phyloP scores from a whole-genome alignment of 2,113 vertebrate genomes.

The Cercocebus atys region DNA sequence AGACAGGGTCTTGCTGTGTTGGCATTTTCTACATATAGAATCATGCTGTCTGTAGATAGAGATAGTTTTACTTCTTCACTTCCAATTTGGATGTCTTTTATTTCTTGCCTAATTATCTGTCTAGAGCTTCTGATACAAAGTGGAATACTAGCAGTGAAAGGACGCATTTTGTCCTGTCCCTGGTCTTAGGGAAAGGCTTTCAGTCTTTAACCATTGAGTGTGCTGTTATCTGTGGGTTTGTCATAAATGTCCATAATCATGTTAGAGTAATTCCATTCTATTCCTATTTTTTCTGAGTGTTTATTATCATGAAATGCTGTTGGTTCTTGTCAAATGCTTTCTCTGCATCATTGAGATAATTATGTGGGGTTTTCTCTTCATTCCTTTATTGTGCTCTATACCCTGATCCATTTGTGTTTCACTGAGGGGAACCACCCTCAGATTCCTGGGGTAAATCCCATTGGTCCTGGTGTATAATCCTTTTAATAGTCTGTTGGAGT shows the following conservation, averaged over 20 bases:
- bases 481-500: not conserved
- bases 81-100: not conserved
- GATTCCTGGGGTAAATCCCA: not conserved
- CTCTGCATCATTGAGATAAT: not conserved
- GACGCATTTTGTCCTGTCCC: not conserved
- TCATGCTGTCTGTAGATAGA: not conserved
- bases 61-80: not conserved
- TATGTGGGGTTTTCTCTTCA: not conserved
- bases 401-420: not conserved
- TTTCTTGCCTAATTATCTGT: not conserved
- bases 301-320: not conserved
- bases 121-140: not conserved
- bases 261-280: not conserved
- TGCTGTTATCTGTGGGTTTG: not conserved
- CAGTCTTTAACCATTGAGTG: not conserved
- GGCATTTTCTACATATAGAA: not conserved
- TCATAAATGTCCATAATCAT: not conserved
- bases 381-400: not conserved
- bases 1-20: too few species aligned
- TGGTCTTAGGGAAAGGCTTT: not conserved
- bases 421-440: not conserved
- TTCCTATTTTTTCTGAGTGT: not conserved
- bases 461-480: not conserved
- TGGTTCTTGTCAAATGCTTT: not conserved
- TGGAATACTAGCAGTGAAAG: not conserved